Evolutionary conservation across 2,888 invertebrate species (phyloP).

Genomic region (Rotaria magnacalcarata): DNA sequence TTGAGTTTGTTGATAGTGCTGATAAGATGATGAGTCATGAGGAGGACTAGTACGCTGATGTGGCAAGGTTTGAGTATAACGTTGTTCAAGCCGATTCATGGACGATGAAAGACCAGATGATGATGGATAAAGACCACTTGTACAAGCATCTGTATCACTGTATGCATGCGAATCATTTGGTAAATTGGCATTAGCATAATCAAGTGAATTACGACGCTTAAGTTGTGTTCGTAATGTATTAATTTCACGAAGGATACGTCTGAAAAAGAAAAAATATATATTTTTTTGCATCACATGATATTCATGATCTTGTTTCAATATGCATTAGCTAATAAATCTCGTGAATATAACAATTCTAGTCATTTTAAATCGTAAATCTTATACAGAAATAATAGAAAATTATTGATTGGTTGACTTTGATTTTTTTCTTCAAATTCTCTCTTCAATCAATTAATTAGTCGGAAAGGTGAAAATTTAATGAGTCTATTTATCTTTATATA

Average conservation of each 20-base stretch:
- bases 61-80: neutral
- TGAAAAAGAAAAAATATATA: neutral
- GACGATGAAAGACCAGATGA: neutral
- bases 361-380: too few species aligned
- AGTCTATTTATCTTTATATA: too few species aligned
- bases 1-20: neutral
- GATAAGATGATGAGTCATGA: constrained; percentile 4
- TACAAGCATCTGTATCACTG: neutral
- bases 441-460: too few species aligned
- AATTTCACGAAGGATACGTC: constrained; percentile 30
- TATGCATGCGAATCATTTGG: constrained; percentile 4
- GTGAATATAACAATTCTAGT: too few species aligned
- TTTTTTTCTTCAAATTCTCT: too few species aligned
- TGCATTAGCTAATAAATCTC: too few species aligned
- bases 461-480: too few species aligned
- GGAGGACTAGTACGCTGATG: constrained; percentile 9
- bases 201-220: constrained; percentile 12
- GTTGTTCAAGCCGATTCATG: constrained; percentile 18
- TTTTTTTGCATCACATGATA: too few species aligned
- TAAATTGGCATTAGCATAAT: neutral
- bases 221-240: constrained; percentile 24
- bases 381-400: too few species aligned
- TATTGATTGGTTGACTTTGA: too few species aligned
- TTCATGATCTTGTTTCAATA: too few species aligned
- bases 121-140: neutral